Evolutionary conservation across 1,140 invertebrate genomes (phyloP).

Genomic region (Caenorhabditis inopinata): DNA sequence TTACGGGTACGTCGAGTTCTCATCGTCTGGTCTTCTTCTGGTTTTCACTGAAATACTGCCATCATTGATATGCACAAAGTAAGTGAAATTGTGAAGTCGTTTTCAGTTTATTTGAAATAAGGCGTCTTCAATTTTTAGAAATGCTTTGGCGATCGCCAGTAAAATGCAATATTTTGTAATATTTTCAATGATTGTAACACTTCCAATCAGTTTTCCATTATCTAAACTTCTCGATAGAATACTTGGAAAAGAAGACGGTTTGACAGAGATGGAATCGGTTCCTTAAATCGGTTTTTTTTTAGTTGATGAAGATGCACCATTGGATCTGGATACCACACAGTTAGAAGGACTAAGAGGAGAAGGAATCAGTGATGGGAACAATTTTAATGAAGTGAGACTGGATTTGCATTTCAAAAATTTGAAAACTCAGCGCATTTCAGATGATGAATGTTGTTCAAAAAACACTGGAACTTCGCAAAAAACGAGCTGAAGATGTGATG

Average conservation of each 20-base stretch:
- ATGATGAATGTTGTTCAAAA: background rate
- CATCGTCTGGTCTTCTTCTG: background rate
- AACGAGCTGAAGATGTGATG: background rate
- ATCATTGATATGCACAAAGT: background rate
- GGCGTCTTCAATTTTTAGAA: background rate
- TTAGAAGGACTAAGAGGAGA: background rate
- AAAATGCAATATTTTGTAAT: slow-evolving; percentile 8
- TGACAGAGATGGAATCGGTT: too few relatives aligned
- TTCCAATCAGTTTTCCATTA: background rate
- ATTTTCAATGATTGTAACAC: background rate
- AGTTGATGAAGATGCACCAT: background rate
- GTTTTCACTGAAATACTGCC: slow-evolving; percentile 6
- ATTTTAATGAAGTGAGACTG: background rate
- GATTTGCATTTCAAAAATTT: too few relatives aligned
- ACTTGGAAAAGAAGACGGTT: background rate
- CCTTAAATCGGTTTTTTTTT: too few relatives aligned
- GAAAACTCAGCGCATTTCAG: background rate
- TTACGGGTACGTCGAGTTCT: background rate
- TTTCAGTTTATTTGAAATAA: too few relatives aligned
- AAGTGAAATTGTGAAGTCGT: too few relatives aligned
- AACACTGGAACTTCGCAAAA: background rate
- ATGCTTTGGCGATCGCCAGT: background rate
- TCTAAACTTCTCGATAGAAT: background rate
- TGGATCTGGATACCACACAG: background rate
- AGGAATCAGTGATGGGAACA: background rate